Conservation (phyloP, 1,140 invertebrate species). For the Drosophila sucinea region DNA sequence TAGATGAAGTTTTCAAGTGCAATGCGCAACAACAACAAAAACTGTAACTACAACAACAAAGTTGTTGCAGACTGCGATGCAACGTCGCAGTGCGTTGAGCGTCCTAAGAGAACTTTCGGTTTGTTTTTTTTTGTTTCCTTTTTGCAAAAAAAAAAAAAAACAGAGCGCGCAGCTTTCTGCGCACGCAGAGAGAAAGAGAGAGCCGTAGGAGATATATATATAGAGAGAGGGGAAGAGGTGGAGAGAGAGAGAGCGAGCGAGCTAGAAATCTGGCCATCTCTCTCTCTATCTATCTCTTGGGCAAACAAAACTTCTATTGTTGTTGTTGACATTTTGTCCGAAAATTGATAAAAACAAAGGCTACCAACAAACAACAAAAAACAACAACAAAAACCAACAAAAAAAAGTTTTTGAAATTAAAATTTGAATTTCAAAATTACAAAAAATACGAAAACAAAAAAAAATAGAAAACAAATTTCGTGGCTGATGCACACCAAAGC, state of each 20-base stretch:
- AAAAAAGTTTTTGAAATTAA: constrained; percentile 5
- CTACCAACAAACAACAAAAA: neutral
- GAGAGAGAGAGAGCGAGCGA: constrained; percentile 10
- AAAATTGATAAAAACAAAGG: constrained; percentile 2
- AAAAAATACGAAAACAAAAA: neutral
- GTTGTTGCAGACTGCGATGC: constrained; percentile 8
- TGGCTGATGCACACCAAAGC: constrained; percentile 28
- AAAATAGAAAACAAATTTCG: constrained; percentile 10
- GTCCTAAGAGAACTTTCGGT: neutral
- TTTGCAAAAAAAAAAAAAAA: constrained; percentile 1
- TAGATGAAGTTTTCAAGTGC: constrained; percentile 74
- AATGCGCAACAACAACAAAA: constrained; percentile 64
- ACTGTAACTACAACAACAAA: constrained; percentile 7
- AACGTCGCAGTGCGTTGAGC: constrained; percentile 11
- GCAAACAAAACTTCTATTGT: constrained; percentile 10
- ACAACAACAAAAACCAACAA: constrained; percentile 18
- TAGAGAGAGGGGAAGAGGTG: neutral
- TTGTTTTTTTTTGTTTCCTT: constrained; percentile 1
- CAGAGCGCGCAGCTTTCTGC: constrained; percentile 69
- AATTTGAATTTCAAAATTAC: too few relatives aligned
- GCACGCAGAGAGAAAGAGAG: constrained; percentile 47
- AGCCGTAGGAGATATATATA: neutral
- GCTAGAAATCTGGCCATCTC: neutral
- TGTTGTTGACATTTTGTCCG: neutral
- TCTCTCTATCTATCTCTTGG: neutral